Evolutionary conservation across 2,113 vertebrate genomes (phyloP), one percentile per base, ranked within the genome.

Genomic region (Pygoscelis antarcticus): DNA sequence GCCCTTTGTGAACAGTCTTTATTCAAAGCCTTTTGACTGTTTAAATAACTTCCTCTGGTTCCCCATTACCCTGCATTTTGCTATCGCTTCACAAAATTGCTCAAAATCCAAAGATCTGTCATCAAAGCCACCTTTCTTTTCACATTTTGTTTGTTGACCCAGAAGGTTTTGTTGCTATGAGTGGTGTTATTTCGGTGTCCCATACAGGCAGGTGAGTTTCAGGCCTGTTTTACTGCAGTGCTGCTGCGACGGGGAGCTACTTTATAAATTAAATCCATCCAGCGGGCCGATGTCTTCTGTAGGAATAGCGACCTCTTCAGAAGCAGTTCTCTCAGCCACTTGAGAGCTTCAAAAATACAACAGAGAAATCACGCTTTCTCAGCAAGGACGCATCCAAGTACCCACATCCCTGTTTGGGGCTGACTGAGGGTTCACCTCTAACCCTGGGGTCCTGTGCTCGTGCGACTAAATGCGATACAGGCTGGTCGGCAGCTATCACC

Each of bases 1-100:
- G 89, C 66, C 60, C 92, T 82, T 96, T 96, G 90, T 96, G 71
- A 92, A 88, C 9, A 1, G 47, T 42, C 85, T 91, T 96, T 90
- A 85, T 92, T 92, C 97, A 95, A 97, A 97, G 62, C 54, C 78
- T 71, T 90, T 93, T 89, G 77, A 94, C 78, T 96, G 82, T 75
- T 83, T 87, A 95, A 96, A 77, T 91, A 98, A 89, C 95, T 96
- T 93, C 40, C n/a, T 61, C 46, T 90, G 38, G 44, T 93, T 97
- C 83, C 91, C 81, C 54, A 77, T 93, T 93, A 96, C 54, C 49
- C 34, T 42, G 49, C 30, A 32, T 95, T 96, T 96, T 89, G 61
- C 79, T 77, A 18, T 18, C 5, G 16, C 74, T 36, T 90, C 83
- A 83, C 96, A 93, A 96, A 90, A 88, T 82, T 90, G 72, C 61